A percentile compares a stretch with the other conserved stretches of the same genome.
These are phyloP conservation scores for Peromyscus leucopus DNA, from an alignment of 2,113 vertebrate species.

Conservation along the genomic window DNA sequence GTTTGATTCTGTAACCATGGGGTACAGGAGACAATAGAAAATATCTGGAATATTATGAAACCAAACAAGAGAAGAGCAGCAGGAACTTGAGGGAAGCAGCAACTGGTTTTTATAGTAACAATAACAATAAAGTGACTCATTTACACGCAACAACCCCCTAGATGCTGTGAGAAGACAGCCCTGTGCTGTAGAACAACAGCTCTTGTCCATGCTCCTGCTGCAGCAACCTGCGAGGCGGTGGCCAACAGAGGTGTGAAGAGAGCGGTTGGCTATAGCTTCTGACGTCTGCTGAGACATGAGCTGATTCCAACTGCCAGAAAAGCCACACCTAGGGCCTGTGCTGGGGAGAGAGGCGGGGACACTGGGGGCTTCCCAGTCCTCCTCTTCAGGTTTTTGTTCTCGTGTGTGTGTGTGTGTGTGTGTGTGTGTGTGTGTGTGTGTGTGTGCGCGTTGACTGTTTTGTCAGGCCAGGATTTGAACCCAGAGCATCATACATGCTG, in stretches of 20 bases:
- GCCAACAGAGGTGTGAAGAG: background rate
- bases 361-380: background rate
- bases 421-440: background rate
- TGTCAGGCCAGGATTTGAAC: background rate
- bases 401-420: background rate
- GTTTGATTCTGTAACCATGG: conserved; percentile 75
- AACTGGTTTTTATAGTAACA: background rate
- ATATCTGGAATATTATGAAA: conserved; percentile 33
- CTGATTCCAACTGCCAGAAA: background rate
- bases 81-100: background rate
- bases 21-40: conserved; percentile 67
- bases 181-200: fast-evolving
- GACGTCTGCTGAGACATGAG: background rate
- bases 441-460: background rate
- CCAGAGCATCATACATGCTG: too few relatives aligned
- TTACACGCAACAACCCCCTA: background rate
- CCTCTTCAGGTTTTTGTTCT: background rate
- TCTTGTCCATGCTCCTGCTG: background rate
- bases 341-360: background rate
- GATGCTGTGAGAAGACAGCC: background rate
- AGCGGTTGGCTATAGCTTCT: fast-evolving
- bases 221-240: background rate
- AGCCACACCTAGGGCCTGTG: background rate
- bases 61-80: conserved; percentile 36
- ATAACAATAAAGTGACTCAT: background rate